Evolutionary conservation across 2,113 vertebrate genomes (phyloP).

Genomic region (Scalopus aquaticus): DNA sequence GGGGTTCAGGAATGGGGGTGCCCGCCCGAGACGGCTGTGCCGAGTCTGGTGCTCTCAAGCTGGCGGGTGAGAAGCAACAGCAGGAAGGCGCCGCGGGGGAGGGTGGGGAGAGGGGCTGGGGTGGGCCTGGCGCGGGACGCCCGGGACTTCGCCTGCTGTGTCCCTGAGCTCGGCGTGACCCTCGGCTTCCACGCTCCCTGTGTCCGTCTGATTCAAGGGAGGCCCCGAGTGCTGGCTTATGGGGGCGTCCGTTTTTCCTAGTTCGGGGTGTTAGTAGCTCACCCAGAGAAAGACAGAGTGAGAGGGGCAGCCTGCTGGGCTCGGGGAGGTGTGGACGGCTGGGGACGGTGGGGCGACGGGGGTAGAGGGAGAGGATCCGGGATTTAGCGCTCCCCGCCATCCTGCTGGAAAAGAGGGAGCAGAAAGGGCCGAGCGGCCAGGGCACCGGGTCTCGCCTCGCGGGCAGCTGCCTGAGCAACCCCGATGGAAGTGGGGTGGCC

Average conservation of each 20-base stretch:
- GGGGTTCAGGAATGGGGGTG: too few species aligned
- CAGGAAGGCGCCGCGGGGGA: too few species aligned
- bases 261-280: background rate
- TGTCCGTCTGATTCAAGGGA: background rate
- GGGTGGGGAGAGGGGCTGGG: too few species aligned
- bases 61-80: too few species aligned
- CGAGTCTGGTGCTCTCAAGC: too few species aligned
- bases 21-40: too few species aligned
- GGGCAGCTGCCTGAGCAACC: background rate
- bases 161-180: too few species aligned
- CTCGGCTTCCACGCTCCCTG: background rate
- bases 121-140: too few species aligned
- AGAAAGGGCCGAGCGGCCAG: background rate
- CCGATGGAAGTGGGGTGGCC: rapidly evolving
- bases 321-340: background rate
- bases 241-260: too few species aligned
- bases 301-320: background rate
- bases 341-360: too few species aligned
- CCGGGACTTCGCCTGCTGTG: too few species aligned
- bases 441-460: too few species aligned
- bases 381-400: background rate
- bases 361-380: background rate
- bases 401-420: background rate
- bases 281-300: background rate
- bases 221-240: background rate